A percentile compares a stretch with the other conserved stretches of the same genome.
These are phyloP conservation scores for Ornithoptera alexandrae DNA, from an alignment of 2,888 invertebrate genomes.

Conservation along the genomic window DNA sequence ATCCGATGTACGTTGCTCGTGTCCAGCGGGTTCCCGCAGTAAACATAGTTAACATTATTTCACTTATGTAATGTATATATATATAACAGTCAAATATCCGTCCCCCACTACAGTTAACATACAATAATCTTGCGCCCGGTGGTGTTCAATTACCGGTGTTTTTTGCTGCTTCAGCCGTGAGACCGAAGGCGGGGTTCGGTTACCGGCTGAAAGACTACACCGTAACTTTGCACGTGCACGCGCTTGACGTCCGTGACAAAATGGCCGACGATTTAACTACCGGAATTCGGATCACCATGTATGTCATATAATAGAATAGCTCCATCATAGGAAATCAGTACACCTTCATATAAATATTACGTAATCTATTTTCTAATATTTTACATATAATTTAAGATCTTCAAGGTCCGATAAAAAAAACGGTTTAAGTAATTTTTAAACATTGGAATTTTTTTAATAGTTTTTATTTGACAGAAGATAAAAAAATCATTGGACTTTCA, in stretches of 20 bases:
- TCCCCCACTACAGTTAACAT: slow-evolving; percentile 34
- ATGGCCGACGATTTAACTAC: slow-evolving; percentile 43
- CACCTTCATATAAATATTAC: too few species aligned
- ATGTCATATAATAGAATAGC: not conserved
- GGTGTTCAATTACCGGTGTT: slow-evolving; percentile 64
- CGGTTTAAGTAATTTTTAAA: too few species aligned
- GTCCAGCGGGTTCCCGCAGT: not conserved
- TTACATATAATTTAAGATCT: too few species aligned
- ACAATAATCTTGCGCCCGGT: slow-evolving; percentile 44
- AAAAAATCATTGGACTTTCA: too few species aligned
- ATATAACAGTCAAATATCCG: slow-evolving; percentile 24
- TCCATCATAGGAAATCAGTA: not conserved
- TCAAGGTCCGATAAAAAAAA: too few species aligned
- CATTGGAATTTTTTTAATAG: too few species aligned
- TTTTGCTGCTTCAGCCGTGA: slow-evolving; percentile 55
- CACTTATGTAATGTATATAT: not conserved
- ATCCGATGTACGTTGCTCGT: too few species aligned
- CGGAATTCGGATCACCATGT: slow-evolving; percentile 15
- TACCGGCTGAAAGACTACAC: slow-evolving; percentile 72
- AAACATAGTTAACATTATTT: not conserved
- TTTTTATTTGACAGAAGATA: too few species aligned
- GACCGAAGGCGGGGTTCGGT: slow-evolving; percentile 68
- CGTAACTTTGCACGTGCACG: slow-evolving; percentile 66
- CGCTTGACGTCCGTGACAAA: slow-evolving; percentile 42
- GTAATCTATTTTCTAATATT: too few species aligned